Evolutionary conservation across 2,113 vertebrate species (phyloP).

Genomic region (Tamias sibiricus): DNA sequence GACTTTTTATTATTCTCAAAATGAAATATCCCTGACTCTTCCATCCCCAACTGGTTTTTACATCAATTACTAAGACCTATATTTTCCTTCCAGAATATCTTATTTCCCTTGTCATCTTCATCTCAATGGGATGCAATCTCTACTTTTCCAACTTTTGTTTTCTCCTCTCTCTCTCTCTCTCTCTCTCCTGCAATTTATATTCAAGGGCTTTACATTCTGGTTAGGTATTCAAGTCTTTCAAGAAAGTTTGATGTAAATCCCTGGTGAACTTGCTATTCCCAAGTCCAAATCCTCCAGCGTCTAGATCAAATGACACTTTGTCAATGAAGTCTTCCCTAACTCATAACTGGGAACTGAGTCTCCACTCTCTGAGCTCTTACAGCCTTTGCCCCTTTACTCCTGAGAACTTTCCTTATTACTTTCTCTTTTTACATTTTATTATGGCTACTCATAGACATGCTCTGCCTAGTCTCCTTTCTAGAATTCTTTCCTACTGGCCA

Average conservation of each 20-base stretch:
- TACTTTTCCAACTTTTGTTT: background rate
- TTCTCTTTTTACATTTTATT: background rate
- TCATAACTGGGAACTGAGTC: background rate
- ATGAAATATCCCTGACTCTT: background rate
- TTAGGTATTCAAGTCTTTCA: background rate
- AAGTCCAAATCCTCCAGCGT: background rate
- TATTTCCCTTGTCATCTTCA: background rate
- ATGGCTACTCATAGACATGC: background rate
- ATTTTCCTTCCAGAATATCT: constrained; percentile 21
- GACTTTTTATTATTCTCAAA: background rate
- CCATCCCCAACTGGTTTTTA: background rate
- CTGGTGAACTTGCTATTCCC: background rate
- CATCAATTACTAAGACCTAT: background rate
- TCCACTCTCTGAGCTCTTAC: background rate
- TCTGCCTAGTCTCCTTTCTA: background rate
- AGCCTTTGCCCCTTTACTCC: background rate
- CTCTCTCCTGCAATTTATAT: background rate
- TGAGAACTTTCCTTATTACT: background rate
- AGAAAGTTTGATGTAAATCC: background rate
- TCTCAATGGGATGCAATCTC: background rate
- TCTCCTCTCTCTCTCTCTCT: background rate
- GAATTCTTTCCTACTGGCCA: background rate
- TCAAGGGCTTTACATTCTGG: background rate
- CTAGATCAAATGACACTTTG: background rate
- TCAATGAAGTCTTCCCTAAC: background rate